phyloP scores from a whole-genome alignment of 30 jellyfish, hydroid and myxozoan species.

The Turritopsis dohrnii region DNA sequence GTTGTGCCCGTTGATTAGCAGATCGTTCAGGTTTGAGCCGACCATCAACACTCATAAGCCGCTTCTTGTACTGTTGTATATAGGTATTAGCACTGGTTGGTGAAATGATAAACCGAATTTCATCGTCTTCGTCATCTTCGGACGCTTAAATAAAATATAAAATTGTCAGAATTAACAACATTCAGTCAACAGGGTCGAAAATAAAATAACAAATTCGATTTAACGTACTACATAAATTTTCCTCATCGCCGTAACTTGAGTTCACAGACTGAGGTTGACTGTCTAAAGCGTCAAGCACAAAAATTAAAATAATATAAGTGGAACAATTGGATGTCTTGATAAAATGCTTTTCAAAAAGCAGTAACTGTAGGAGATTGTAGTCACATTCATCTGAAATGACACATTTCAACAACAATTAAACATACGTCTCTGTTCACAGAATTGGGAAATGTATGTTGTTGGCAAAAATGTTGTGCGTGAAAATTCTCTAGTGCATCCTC shows the following conservation, averaged over 20 bases:
- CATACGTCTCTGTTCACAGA: not conserved
- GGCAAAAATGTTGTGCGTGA: not conserved
- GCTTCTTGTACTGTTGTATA: slow-evolving; percentile 3
- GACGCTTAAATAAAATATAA: not conserved
- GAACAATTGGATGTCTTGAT: not conserved
- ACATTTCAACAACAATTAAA: not conserved
- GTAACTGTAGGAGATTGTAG: not conserved
- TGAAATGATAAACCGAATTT: not conserved
- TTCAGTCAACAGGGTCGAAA: not conserved
- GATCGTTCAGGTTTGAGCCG: slow-evolving; percentile 1
- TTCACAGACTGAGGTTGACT: not conserved
- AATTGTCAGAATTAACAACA: not conserved
- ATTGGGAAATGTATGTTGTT: not conserved
- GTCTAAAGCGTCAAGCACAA: not conserved
- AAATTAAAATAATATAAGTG: not conserved
- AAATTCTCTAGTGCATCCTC: not conserved
- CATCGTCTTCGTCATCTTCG: slow-evolving; percentile 19
- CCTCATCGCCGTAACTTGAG: not conserved
- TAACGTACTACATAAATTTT: not conserved
- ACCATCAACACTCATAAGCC: slow-evolving; percentile 33
- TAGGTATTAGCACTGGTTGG: not conserved
- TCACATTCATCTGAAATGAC: not conserved
- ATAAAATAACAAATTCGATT: not conserved
- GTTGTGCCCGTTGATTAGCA: slow-evolving; percentile 19
- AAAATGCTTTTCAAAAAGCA: not conserved